phyloP scores from a whole-genome alignment of 2,797 vertebrate genomes.

The Distichodus sexfasciatus region DNA sequence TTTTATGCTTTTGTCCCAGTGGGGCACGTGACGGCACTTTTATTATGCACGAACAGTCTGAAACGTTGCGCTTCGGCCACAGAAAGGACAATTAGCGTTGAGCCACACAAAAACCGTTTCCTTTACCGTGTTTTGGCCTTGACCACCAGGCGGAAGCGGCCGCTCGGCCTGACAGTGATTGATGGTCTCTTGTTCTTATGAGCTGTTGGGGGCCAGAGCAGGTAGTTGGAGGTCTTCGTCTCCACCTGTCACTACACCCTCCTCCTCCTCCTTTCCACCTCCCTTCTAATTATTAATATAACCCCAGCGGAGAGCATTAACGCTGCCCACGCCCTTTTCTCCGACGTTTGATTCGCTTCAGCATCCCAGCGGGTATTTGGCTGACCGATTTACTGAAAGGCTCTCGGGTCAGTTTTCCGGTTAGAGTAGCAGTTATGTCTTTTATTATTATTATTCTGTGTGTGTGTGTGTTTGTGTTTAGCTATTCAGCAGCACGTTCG shows the following conservation, averaged over 20 bases:
- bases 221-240: slow-evolving; percentile 19
- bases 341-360: slow-evolving; percentile 6
- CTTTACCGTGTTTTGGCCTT: slow-evolving; percentile 12
- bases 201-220: slow-evolving; percentile 4
- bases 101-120: slow-evolving; percentile 8
- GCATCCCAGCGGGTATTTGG: neutral
- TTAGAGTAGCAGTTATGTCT: neutral
- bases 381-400: neutral
- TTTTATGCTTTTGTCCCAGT: too few relatives aligned
- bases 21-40: too few relatives aligned
- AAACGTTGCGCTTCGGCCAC: neutral
- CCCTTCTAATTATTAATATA: slow-evolving; percentile 32
- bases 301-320: slow-evolving; percentile 19
- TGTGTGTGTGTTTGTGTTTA: neutral
- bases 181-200: slow-evolving; percentile 30
- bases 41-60: too few relatives aligned
- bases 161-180: slow-evolving; percentile 34
- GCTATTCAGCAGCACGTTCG: neutral
- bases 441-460: neutral
- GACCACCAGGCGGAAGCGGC: slow-evolving; percentile 15
- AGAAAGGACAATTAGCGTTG: slow-evolving; percentile 8
- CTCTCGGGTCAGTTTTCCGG: slow-evolving; percentile 10
- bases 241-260: neutral
- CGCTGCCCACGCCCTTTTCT: slow-evolving; percentile 1
- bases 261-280: neutral